Conservation (phyloP, 1,140 invertebrate genomes). For the Drosophila pachea region DNA sequence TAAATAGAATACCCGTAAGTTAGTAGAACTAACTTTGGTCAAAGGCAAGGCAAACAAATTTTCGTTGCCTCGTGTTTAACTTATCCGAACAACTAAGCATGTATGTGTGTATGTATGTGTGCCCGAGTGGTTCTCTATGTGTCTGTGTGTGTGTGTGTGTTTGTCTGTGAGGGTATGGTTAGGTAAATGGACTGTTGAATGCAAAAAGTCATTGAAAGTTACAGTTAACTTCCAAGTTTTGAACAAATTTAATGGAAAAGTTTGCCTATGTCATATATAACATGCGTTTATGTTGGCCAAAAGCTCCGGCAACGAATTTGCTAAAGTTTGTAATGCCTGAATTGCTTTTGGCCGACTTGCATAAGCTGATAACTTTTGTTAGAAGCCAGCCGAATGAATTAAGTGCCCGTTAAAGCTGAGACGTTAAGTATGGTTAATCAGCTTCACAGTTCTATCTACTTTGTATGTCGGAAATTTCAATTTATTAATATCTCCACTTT, state of each 20-base stretch:
- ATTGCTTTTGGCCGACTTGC: conserved; percentile 34
- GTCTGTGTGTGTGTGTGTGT: not conserved
- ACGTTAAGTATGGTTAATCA: conserved; percentile 27
- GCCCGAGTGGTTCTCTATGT: conserved; percentile 17
- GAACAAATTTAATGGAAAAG: conserved; percentile 49
- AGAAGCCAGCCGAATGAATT: conserved; percentile 23
- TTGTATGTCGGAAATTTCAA: too few species aligned
- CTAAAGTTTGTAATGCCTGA: conserved; percentile 48
- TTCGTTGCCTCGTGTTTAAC: conserved; percentile 29
- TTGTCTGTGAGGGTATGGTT: conserved; percentile 7
- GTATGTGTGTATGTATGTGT: conserved; percentile 13
- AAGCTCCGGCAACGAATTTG: conserved; percentile 26
- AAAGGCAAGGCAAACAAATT: conserved; percentile 29
- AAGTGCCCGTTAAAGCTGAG: conserved; percentile 19
- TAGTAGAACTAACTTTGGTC: conserved; percentile 31
- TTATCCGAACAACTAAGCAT: conserved; percentile 11
- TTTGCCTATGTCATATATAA: conserved; percentile 46
- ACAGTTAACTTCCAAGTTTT: conserved; percentile 60
- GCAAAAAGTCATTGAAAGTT: conserved; percentile 67
- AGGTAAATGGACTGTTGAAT: conserved; percentile 59
- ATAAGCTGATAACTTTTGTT: conserved; percentile 35
- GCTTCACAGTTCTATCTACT: conserved; percentile 1
- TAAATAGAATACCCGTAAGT: conserved; percentile 22
- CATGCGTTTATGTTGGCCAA: conserved; percentile 33
- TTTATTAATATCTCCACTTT: not conserved